Percentiles rank a stretch among this genome's conserved stretches.
These are phyloP conservation scores for Pagetopsis macropterus DNA, from an alignment of 2,797 vertebrate genomes.

Conservation along the genomic window DNA sequence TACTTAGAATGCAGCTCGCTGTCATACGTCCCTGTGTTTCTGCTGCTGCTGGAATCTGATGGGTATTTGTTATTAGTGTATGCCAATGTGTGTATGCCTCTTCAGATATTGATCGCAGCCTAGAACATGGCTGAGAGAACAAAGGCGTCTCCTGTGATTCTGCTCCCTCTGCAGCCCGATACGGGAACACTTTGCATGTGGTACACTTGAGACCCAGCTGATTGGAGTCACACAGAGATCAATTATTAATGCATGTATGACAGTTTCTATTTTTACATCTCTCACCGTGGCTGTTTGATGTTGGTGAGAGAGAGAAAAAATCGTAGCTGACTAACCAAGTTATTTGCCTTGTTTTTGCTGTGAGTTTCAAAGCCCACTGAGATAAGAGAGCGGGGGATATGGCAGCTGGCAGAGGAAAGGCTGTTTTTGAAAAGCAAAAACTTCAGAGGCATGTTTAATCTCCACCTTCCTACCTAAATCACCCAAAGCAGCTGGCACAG, in stretches of 20 bases:
- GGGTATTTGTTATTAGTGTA: constrained; percentile 52
- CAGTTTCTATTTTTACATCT: constrained; percentile 68
- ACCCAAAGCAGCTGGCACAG: constrained; percentile 69
- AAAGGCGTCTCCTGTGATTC: constrained; percentile 67
- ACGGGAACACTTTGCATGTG: constrained; percentile 58
- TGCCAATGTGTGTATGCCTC: constrained; percentile 44
- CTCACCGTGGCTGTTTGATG: constrained; percentile 50
- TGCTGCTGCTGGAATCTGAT: constrained; percentile 44
- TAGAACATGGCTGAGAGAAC: constrained; percentile 65
- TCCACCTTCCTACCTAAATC: constrained; percentile 65
- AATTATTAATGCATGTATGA: constrained; percentile 70
- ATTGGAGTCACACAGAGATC: constrained; percentile 59
- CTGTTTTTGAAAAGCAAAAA: constrained; percentile 67
- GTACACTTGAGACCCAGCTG: constrained; percentile 60
- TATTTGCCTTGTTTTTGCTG: constrained; percentile 66
- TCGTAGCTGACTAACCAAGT: constrained; percentile 32
- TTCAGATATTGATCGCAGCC: constrained; percentile 69
- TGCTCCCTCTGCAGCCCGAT: constrained; percentile 51
- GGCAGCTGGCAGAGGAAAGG: constrained; percentile 70
- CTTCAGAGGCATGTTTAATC: constrained; percentile 75
- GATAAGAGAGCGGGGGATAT: constrained; percentile 56
- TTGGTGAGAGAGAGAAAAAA: constrained; percentile 15
- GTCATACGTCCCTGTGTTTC: constrained; percentile 53
- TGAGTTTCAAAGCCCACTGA: constrained; percentile 54
- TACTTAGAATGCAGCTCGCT: constrained; percentile 57